Base-by-base conservation (phyloP, 1,140 invertebrate genomes). In the Idris sp. region DNA sequence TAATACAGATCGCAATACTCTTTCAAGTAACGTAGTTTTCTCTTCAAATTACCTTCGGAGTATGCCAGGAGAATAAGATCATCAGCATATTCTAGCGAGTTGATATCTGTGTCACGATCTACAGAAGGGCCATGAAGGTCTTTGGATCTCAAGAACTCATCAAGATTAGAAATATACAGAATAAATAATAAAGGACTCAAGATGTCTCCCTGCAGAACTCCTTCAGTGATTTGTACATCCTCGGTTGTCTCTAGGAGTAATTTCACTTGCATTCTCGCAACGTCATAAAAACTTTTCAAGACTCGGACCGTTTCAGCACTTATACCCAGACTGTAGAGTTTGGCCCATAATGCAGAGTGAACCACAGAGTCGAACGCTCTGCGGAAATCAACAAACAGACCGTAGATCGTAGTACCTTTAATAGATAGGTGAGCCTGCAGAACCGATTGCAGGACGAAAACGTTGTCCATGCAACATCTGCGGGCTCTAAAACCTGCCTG, bases 311-410 rank as follows among this genome's bases (percentile, higher is more conserved):
- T 13, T 9, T 36, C 15, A 6, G 33, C 14, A 36, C 33, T 36
- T 4, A 36, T 1, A 15, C 33, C 33, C 33, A 36, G 7, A 6
- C 11, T 1, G 13, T 15, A 36, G 1, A 36, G 13, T 36, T 36
- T 36, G 2, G 7, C 7, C 33, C 33, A 36, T 0, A 36, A 9
- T 5, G 4, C 11, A 0, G 33, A 13, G 13, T 36, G 33, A 4
- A 1, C 14, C 4, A 36, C 4, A 5, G 33, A 36, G 7, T 36
- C 33, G 9, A 36, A 36, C 1, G 33, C 33, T 15, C 33, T 13
- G 4, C 33, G 33, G 15, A 36, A 36, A 15, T 36, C 33, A 15
- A 36, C 13, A 15, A 36, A 36, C 6, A 36, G 5, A 15, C 33
- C 33, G 9, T 36, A 36, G 1, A 15, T 2, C 4, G 33, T 36